These are phyloP conservation scores for Toxonevra muliebris DNA, from an alignment of 2,888 invertebrate genomes.

Conservation along the genomic window DNA sequence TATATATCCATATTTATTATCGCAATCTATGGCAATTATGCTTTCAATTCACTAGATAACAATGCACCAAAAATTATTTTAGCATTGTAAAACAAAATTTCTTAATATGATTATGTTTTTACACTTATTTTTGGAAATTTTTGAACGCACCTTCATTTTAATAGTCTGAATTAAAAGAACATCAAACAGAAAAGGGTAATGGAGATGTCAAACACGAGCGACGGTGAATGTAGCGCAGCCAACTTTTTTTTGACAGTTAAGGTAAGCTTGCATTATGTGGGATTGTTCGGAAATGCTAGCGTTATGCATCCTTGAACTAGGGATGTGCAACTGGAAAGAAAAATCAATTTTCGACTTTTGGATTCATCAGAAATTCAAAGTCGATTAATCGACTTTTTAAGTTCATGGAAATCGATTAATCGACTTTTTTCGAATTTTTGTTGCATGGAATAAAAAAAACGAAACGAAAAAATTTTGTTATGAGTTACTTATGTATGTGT, in stretches of 20 bases:
- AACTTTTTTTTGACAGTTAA: neutral
- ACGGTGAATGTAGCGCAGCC: slow-evolving; percentile 27
- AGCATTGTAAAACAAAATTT: slow-evolving; percentile 29
- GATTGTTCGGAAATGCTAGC: too few relatives aligned
- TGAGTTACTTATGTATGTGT: too few relatives aligned
- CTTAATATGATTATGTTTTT: slow-evolving; percentile 35
- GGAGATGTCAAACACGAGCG: slow-evolving; percentile 37
- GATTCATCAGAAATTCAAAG: too few relatives aligned
- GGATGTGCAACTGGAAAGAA: too few relatives aligned
- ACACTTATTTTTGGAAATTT: slow-evolving; percentile 44
- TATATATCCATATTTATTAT: slow-evolving; percentile 40
- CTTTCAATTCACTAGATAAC: slow-evolving; percentile 10
- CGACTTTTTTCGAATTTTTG: too few relatives aligned
- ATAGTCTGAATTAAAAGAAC: slow-evolving; percentile 54
- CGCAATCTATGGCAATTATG: slow-evolving; percentile 36
- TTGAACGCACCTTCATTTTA: slow-evolving; percentile 62
- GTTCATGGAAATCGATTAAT: too few relatives aligned
- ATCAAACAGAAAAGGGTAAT: slow-evolving; percentile 41
- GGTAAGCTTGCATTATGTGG: neutral
- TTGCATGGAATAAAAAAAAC: too few relatives aligned
- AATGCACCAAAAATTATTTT: slow-evolving; percentile 2
- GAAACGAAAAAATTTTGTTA: too few relatives aligned
- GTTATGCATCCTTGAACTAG: too few relatives aligned
- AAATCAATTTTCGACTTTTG: too few relatives aligned
- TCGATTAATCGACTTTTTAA: too few relatives aligned